Evolutionary conservation across 2,888 invertebrate species (phyloP).

Genomic region (Gnatocerus cornutus): DNA sequence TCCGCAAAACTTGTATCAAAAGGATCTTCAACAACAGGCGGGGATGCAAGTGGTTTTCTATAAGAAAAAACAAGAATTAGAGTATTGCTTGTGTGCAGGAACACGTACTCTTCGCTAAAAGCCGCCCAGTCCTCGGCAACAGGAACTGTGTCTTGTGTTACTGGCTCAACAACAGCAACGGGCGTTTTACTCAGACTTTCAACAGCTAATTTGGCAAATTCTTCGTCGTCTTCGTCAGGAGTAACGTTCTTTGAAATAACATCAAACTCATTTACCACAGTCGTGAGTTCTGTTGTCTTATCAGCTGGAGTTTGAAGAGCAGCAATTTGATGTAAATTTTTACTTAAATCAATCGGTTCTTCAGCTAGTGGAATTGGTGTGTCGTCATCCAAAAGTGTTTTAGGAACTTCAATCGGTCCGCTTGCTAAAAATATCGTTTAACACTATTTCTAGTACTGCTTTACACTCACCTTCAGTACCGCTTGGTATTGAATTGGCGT

Average conservation of each 20-base stretch:
- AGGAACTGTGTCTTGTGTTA: slow-evolving; percentile 65
- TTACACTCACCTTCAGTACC: slow-evolving; percentile 18
- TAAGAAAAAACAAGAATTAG: no score
- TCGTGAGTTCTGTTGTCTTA: slow-evolving; percentile 4
- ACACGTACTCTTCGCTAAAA: slow-evolving; percentile 76
- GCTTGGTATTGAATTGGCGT: slow-evolving; percentile 51
- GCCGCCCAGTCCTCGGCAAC: slow-evolving; percentile 77
- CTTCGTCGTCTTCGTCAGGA: slow-evolving; percentile 81
- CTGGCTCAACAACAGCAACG: slow-evolving; percentile 21
- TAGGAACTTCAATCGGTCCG: slow-evolving; percentile 68
- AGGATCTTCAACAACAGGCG: slow-evolving; percentile 81
- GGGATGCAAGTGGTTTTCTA: slow-evolving; percentile 8
- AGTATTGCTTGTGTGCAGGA: no score
- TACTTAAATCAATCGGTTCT: slow-evolving; percentile 82
- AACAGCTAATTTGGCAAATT: slow-evolving; percentile 85
- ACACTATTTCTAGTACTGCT: neutral
- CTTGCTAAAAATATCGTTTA: slow-evolving; percentile 26
- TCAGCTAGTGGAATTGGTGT: slow-evolving; percentile 78
- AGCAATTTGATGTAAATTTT: slow-evolving; percentile 71
- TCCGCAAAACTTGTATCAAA: slow-evolving; percentile 91
- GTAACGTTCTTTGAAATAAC: slow-evolving; percentile 61
- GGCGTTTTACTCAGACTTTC: slow-evolving; percentile 80
- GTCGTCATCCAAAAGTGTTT: slow-evolving; percentile 84
- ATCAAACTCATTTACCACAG: slow-evolving; percentile 72
- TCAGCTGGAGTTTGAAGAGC: slow-evolving; percentile 34